phyloP scores from a whole-genome alignment of 2,888 invertebrate species.

The Drosophila nr. perissopoda region DNA sequence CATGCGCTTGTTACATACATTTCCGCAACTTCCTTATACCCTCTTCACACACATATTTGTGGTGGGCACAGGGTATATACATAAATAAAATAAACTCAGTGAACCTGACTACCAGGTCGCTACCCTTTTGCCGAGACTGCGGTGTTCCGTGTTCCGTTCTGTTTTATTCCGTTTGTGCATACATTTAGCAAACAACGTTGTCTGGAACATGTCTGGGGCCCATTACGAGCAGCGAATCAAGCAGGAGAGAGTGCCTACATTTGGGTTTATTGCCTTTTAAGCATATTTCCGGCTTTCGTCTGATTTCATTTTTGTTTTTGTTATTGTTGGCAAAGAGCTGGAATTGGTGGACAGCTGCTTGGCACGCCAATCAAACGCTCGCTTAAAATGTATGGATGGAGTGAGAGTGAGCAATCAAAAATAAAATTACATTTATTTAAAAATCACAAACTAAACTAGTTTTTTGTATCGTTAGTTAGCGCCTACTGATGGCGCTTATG shows the following conservation, averaged over 20 bases:
- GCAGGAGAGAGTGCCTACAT: slow-evolving; percentile 41
- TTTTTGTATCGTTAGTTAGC: background rate
- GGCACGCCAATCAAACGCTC: slow-evolving; percentile 10
- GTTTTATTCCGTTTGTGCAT: slow-evolving; percentile 50
- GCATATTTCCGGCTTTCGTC: slow-evolving; percentile 70
- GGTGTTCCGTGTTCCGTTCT: slow-evolving; percentile 11
- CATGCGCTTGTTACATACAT: background rate
- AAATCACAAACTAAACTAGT: slow-evolving; percentile 26
- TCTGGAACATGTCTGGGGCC: slow-evolving; percentile 67
- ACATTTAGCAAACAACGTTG: slow-evolving; percentile 60
- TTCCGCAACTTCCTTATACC: background rate
- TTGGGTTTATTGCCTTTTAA: slow-evolving; percentile 74
- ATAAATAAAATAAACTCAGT: slow-evolving; percentile 19
- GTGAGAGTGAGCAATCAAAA: slow-evolving; percentile 10
- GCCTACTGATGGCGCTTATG: slow-evolving; percentile 57
- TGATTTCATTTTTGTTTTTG: slow-evolving; percentile 34
- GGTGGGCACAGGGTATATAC: background rate
- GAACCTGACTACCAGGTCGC: slow-evolving; percentile 48
- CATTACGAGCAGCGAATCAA: slow-evolving; percentile 44
- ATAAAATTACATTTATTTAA: slow-evolving; percentile 58
- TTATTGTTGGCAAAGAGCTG: slow-evolving; percentile 25
- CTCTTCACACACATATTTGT: background rate
- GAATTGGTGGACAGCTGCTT: slow-evolving; percentile 51
- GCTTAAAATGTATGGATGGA: background rate
- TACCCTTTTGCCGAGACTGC: slow-evolving; percentile 45